Conservation (phyloP, 2,888 invertebrate genomes). For the Drosophila borealis region DNA sequence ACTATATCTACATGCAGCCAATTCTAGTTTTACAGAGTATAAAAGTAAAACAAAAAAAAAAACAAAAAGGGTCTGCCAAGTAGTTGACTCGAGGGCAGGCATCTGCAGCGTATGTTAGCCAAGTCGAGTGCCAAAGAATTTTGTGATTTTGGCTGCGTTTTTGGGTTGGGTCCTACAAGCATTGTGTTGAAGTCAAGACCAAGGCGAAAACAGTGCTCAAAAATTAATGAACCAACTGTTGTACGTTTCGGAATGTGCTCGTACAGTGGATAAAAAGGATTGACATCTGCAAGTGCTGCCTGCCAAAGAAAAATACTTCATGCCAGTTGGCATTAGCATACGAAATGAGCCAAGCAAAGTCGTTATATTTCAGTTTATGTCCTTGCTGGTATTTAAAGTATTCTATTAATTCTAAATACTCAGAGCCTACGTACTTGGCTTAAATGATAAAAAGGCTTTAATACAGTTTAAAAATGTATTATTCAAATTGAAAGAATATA, state of each 20-base stretch:
- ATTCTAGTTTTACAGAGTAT: background rate
- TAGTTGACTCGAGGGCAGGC: slow-evolving; percentile 27
- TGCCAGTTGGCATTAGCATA: slow-evolving; percentile 22
- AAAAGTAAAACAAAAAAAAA: background rate
- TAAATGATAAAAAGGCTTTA: too few relatives aligned
- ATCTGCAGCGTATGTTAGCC: slow-evolving; percentile 28
- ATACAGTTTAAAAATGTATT: too few relatives aligned
- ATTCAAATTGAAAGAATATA: too few relatives aligned
- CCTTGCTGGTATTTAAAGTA: background rate
- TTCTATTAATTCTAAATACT: too few relatives aligned
- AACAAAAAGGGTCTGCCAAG: background rate
- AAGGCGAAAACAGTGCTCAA: slow-evolving; percentile 47
- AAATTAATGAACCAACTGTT: slow-evolving; percentile 76
- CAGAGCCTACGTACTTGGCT: too few relatives aligned
- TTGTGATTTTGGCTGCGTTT: slow-evolving; percentile 26
- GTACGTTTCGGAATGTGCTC: slow-evolving; percentile 47
- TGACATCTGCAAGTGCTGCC: slow-evolving; percentile 56
- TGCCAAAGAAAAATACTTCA: slow-evolving; percentile 36
- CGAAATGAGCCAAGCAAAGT: background rate
- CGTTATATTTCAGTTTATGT: background rate
- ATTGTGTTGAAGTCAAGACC: slow-evolving; percentile 44
- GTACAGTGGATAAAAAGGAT: slow-evolving; percentile 55
- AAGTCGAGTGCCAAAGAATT: slow-evolving; percentile 45
- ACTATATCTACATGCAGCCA: background rate
- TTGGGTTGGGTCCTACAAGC: background rate